These are phyloP conservation scores for Australoheros facetus DNA, from an alignment of 2,797 vertebrate species.

Conservation along the genomic window DNA sequence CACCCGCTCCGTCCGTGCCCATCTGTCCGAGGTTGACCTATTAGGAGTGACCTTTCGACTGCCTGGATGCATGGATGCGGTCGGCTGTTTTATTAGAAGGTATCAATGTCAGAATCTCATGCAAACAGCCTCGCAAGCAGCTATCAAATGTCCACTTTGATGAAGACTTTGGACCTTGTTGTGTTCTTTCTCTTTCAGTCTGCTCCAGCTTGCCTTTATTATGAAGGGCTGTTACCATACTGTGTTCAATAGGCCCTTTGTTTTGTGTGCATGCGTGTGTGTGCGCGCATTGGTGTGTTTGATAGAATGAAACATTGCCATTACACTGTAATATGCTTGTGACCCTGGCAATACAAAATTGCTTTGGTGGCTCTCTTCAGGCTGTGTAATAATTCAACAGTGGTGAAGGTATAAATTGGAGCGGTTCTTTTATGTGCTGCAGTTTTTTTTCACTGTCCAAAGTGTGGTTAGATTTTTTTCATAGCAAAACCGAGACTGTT, in stretches of 20 bases:
- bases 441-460: background rate
- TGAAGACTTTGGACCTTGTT: conserved; percentile 76
- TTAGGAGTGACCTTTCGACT: conserved; percentile 74
- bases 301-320: conserved; percentile 52
- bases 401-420: background rate
- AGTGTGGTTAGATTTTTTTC: background rate
- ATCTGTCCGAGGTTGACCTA: conserved; percentile 73
- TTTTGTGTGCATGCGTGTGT: conserved; percentile 37
- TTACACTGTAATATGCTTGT: conserved; percentile 31
- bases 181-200: conserved; percentile 72
- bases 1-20: conserved; percentile 51
- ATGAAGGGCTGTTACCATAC: conserved; percentile 79
- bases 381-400: conserved; percentile 7
- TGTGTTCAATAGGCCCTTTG: conserved; percentile 83
- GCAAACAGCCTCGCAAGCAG: conserved; percentile 59
- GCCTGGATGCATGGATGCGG: conserved; percentile 65
- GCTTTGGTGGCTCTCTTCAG: conserved; percentile 16
- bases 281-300: conserved; percentile 38
- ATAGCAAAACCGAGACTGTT: background rate
- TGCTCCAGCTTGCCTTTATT: conserved; percentile 76
- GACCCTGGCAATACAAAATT: conserved; percentile 23
- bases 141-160: conserved; percentile 84
- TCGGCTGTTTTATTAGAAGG: conserved; percentile 75
- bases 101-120: conserved; percentile 73
- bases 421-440: background rate